Conservation (phyloP, 2,888 invertebrate species). For the Spilarctia lutea region DNA sequence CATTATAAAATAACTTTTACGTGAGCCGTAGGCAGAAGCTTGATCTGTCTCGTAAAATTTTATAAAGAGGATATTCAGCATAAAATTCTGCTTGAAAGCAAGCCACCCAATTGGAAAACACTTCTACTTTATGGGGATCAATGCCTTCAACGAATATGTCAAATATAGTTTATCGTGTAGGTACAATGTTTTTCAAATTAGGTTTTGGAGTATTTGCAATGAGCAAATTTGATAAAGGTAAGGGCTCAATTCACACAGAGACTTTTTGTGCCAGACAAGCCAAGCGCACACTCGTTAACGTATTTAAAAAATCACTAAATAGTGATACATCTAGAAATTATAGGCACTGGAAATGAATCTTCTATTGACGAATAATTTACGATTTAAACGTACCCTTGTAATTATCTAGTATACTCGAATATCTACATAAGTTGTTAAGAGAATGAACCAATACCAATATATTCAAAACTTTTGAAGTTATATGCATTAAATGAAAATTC, state of each 20-base stretch:
- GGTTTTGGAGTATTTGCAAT: neutral
- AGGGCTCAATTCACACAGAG: neutral
- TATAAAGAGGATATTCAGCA: neutral
- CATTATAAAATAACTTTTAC: neutral
- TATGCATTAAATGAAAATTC: conserved; percentile 3
- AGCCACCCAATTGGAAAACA: neutral
- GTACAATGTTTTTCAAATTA: neutral
- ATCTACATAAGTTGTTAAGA: neutral
- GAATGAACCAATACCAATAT: neutral
- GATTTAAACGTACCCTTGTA: neutral
- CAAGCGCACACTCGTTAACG: neutral
- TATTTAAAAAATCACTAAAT: neutral
- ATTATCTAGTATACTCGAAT: neutral
- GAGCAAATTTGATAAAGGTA: neutral
- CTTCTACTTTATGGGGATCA: conserved; percentile 2
- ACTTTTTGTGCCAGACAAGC: neutral
- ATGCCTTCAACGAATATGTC: conserved; percentile 2
- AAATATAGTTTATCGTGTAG: conserved; percentile 1
- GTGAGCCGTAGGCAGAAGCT: conserved; percentile 11
- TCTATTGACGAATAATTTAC: neutral
- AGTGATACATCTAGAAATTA: neutral
- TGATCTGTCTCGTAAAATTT: conserved; percentile 8
- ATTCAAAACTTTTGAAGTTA: neutral
- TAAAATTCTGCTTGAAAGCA: conserved; percentile 2
- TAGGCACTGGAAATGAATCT: neutral